These are phyloP conservation scores for Diachrysia chrysitis DNA, from an alignment of 2,888 invertebrate genomes.

Conservation along the genomic window DNA sequence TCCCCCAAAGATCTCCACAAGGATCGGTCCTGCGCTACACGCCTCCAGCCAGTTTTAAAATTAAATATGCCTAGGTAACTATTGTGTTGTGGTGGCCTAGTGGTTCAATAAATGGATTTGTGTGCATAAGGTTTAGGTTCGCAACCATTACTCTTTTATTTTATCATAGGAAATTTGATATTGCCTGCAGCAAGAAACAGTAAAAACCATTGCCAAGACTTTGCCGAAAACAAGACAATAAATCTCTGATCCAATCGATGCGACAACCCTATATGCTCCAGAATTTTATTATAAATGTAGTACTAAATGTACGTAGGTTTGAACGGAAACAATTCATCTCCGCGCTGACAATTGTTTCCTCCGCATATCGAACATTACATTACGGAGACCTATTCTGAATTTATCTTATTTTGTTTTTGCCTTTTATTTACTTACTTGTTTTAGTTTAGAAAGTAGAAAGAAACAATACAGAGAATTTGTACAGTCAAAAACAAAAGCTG, in stretches of 20 bases:
- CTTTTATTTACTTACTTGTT: background rate
- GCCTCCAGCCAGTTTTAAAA: no score
- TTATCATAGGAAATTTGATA: background rate
- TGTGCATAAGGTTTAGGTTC: no score
- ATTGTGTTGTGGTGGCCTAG: no score
- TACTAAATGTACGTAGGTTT: slow-evolving; percentile 31
- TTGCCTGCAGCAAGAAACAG: no score
- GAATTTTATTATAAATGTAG: slow-evolving; percentile 33
- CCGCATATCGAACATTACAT: slow-evolving; percentile 48
- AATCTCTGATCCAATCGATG: background rate
- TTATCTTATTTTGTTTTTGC: slow-evolving; percentile 20
- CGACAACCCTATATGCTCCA: slow-evolving; percentile 26
- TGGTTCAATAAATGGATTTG: no score
- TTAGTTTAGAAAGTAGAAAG: no score
- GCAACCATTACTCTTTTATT: no score
- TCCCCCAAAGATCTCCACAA: no score
- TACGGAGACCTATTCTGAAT: slow-evolving; percentile 29
- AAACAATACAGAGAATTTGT: no score
- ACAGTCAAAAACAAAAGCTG: no score
- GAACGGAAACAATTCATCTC: slow-evolving; percentile 68
- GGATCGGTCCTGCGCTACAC: no score
- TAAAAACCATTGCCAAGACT: background rate
- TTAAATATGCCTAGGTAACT: no score
- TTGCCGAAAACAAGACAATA: background rate
- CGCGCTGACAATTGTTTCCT: slow-evolving; percentile 67